These are phyloP conservation scores for Sphenodon punctatus DNA, from an alignment of 2,797 vertebrate genomes.

Conservation along the genomic window DNA sequence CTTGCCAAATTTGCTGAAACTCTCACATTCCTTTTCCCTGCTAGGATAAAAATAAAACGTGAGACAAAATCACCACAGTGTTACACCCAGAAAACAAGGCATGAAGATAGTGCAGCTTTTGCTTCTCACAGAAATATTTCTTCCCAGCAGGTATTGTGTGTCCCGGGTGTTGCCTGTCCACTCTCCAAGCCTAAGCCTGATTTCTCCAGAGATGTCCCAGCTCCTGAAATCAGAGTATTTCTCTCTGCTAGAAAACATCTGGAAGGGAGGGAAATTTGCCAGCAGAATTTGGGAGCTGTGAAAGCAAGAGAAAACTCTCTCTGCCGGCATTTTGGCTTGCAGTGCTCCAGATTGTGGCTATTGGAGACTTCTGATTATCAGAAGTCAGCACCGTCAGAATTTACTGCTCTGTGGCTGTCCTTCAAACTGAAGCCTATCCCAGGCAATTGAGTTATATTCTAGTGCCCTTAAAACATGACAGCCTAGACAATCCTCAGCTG, in stretches of 20 bases:
- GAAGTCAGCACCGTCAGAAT: not conserved
- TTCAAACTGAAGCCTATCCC: too few species aligned
- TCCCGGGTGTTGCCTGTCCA: too few species aligned
- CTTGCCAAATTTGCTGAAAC: not conserved
- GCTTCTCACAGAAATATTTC: not conserved
- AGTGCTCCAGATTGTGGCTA: not conserved
- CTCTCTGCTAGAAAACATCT: slow-evolving; percentile 45
- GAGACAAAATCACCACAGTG: slow-evolving; percentile 9
- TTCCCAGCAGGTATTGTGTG: not conserved
- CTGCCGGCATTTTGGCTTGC: slow-evolving; percentile 39
- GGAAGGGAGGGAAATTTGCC: slow-evolving; percentile 42
- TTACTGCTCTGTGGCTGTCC: slow-evolving; percentile 24
- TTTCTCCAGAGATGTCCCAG: not conserved
- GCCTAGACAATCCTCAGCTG: too few species aligned
- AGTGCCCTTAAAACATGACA: too few species aligned
- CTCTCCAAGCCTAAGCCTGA: too few species aligned
- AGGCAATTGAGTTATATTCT: too few species aligned
- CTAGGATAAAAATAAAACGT: slow-evolving; percentile 52
- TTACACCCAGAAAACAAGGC: not conserved
- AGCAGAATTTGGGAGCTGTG: slow-evolving; percentile 43
- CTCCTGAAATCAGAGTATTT: slow-evolving; percentile 15
- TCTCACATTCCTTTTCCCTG: slow-evolving; percentile 29
- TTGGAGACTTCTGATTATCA: slow-evolving; percentile 35
- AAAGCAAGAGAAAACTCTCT: slow-evolving; percentile 46
- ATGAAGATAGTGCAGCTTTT: rapidly evolving